Evolutionary conservation across 2,797 vertebrate species (phyloP).

Genomic region (Heterohyrax brucei): DNA sequence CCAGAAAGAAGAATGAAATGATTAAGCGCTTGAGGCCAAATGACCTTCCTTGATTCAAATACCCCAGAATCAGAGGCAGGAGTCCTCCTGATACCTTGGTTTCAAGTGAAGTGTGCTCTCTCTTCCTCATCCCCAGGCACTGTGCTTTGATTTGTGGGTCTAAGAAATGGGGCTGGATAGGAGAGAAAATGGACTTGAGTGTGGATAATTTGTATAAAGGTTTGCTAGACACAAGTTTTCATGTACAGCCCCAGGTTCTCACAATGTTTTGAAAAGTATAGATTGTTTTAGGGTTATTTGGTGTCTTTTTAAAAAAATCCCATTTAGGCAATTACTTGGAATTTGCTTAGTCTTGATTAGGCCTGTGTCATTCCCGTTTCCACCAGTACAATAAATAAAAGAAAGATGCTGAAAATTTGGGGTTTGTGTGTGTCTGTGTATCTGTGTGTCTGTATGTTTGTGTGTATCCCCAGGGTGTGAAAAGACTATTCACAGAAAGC

Average conservation of each 20-base stretch:
- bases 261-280: constrained; percentile 69
- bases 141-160: not conserved
- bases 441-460: not conserved
- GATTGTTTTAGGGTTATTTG: constrained; percentile 52
- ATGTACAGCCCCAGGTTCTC: not conserved
- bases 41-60: constrained; percentile 68
- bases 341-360: constrained; percentile 73
- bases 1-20: constrained; percentile 56
- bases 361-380: constrained; percentile 75
- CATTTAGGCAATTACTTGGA: constrained; percentile 70
- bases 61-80: constrained; percentile 52
- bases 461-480: not conserved
- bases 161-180: not conserved
- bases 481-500: constrained; percentile 58
- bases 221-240: not conserved
- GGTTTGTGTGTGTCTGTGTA: not conserved
- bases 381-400: constrained; percentile 83
- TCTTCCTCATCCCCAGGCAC: not conserved
- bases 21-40: constrained; percentile 66
- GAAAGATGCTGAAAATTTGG: constrained; percentile 41
- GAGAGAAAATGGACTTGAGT: constrained; percentile 24
- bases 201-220: constrained; percentile 33
- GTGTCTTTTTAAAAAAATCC: constrained; percentile 74
- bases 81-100: not conserved
- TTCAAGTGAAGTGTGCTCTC: not conserved